These are phyloP conservation scores for Erethizon dorsatum DNA, from an alignment of 2,797 vertebrate species.

Conservation along the genomic window DNA sequence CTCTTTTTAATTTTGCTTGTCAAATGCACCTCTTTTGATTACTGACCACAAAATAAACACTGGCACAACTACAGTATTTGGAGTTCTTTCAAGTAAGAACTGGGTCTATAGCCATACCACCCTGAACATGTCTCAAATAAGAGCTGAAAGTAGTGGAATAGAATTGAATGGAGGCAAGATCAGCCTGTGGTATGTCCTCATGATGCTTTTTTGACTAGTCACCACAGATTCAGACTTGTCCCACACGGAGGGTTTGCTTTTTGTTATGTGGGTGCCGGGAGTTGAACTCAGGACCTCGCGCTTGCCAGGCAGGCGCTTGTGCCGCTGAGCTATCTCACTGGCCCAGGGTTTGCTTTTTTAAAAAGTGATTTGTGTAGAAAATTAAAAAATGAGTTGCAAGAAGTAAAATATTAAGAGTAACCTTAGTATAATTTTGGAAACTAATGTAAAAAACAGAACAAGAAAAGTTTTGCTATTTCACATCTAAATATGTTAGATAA, in stretches of 20 bases:
- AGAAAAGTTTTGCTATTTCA: not conserved
- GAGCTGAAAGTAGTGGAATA: constrained; percentile 30
- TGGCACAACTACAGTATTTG: not conserved
- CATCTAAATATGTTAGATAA: not conserved
- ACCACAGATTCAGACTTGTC: not conserved
- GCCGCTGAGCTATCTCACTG: too few relatives aligned
- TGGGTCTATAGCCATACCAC: not conserved
- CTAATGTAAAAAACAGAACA: not conserved
- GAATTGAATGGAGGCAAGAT: not conserved
- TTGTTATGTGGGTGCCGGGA: too few relatives aligned
- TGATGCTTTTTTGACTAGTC: not conserved
- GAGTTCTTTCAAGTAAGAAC: not conserved
- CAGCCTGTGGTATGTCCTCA: accelerated
- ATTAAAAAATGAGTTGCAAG: not conserved
- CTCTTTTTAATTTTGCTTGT: not conserved
- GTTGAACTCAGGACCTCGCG: too few relatives aligned
- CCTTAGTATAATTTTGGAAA: constrained; percentile 28
- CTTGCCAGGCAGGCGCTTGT: too few relatives aligned
- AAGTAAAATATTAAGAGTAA: constrained; percentile 19
- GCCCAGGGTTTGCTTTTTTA: not conserved
- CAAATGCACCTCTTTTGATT: constrained; percentile 39
- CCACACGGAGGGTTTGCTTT: not conserved
- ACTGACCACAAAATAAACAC: constrained; percentile 61
- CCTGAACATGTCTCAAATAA: not conserved
- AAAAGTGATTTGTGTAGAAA: constrained; percentile 21